Base-by-base conservation (phyloP, 2,888 invertebrate genomes). In the Eueremaeus valkanovi region DNA sequence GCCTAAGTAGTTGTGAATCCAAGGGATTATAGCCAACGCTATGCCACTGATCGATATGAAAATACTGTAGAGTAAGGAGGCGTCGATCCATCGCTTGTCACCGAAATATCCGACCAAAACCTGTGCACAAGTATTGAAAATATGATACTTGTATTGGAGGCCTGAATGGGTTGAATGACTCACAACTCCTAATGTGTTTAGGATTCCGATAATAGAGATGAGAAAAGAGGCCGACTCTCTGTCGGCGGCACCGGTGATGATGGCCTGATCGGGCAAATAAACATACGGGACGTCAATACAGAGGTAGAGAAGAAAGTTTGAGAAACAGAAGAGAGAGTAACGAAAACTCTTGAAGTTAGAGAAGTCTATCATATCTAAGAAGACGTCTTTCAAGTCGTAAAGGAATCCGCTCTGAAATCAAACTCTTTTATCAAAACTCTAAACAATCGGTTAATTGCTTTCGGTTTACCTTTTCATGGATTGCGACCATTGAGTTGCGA, bases 251-350 rank as follows among this genome's bases (percentile, higher is more conserved):
- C 89, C 89, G 78, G 88, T 86, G 13, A 88, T 87, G 45, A 87
- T 87, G 85, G 93, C 90, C 83, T 92, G 90, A 81, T 95, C 94
- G 74, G 92, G 91, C 78, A 95, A 86, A 84, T 94, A 96, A 83
- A 96, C 92, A 85, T 97, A 97, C 18, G 95, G 95, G 76, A 96
- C 92, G 82, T 97, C 95, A 78, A 85, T 85, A 92, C 94, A 95
- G 81, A 91, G 89, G 85, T 95, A 96, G 73, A 96, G 87, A 74
- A 95, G 86, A 80, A 94, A 89, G 79, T 94, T 95, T 74, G 94
- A 92, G 21, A 93, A 82, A 75, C 92, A 92, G 82, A 95, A 88
- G 31, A 81, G 29, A 40, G 79, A 77, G 55, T 79, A 80, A 18
- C 77, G 77, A 68, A 84, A 87, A 83, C 92, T 91, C 73, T 86